These are phyloP conservation scores for Pteria penguin DNA, from an alignment of 2,888 invertebrate species.

Conservation along the genomic window DNA sequence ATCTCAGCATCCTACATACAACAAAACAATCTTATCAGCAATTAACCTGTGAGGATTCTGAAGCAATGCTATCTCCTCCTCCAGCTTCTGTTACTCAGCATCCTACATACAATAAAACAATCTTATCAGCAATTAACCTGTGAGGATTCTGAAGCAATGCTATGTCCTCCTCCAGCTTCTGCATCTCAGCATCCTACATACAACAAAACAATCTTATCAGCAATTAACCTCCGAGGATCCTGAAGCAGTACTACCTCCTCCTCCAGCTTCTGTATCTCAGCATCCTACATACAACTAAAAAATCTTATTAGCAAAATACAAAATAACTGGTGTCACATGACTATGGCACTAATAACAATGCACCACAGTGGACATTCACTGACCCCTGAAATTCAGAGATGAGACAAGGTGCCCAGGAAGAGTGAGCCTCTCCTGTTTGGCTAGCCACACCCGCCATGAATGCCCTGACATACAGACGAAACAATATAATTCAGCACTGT, in stretches of 20 bases:
- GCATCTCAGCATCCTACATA: conserved; percentile 68
- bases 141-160: conserved; percentile 60
- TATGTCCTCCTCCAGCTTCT: conserved; percentile 61
- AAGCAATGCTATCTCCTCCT: conserved; percentile 59
- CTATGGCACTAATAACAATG: no score
- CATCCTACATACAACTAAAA: no score
- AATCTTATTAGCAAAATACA: no score
- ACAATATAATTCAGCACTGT: no score
- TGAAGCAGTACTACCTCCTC: conserved; percentile 60
- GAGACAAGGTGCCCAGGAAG: no score
- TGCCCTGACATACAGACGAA: no score
- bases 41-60: conserved; percentile 61
- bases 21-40: conserved; percentile 62
- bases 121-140: conserved; percentile 58
- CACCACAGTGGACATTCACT: no score
- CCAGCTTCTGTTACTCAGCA: conserved; percentile 63
- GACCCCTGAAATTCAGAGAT: no score
- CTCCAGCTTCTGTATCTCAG: conserved; percentile 63
- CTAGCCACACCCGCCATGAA: no score
- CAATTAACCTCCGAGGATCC: conserved; percentile 58
- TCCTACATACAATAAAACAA: conserved; percentile 65
- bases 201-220: conserved; percentile 63
- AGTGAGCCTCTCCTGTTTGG: no score
- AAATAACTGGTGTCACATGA: no score
- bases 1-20: conserved; percentile 71